Conservation (phyloP, 2,888 invertebrate genomes). For the Xestia c-nigrum region DNA sequence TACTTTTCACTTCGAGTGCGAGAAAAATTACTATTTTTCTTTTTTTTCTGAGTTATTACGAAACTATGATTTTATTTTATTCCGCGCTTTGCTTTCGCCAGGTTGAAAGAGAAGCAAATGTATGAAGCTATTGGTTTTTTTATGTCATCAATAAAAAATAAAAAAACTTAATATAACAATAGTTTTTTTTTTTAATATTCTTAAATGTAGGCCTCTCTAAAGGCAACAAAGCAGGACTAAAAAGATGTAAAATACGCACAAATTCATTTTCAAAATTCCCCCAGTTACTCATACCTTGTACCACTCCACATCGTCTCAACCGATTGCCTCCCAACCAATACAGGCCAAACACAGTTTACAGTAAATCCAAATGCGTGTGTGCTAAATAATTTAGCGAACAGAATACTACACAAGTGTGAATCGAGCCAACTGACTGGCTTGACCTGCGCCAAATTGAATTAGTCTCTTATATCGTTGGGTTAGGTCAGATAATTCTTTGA, state of each 20-base stretch:
- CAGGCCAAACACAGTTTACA: constrained; percentile 37
- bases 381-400: constrained; percentile 46
- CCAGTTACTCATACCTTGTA: constrained; percentile 6
- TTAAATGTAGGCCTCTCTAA: no score
- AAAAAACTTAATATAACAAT: no score
- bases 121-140: no score
- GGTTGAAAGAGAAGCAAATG: no score
- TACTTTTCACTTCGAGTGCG: no score
- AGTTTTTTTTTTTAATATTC: no score
- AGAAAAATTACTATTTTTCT: no score
- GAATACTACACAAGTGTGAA: constrained; percentile 11
- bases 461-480: constrained; percentile 28
- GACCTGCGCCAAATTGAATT: constrained; percentile 45
- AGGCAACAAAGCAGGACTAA: no score
- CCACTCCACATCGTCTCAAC: constrained; percentile 41
- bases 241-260: neutral
- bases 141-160: no score
- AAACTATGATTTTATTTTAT: no score
- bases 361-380: constrained; percentile 41
- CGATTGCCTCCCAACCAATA: constrained; percentile 54
- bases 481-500: neutral
- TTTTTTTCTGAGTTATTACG: no score
- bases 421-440: constrained; percentile 9
- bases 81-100: no score
- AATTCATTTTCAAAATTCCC: neutral